Base-by-base conservation (phyloP, 2,888 invertebrate genomes). In the Tachina fera region DNA sequence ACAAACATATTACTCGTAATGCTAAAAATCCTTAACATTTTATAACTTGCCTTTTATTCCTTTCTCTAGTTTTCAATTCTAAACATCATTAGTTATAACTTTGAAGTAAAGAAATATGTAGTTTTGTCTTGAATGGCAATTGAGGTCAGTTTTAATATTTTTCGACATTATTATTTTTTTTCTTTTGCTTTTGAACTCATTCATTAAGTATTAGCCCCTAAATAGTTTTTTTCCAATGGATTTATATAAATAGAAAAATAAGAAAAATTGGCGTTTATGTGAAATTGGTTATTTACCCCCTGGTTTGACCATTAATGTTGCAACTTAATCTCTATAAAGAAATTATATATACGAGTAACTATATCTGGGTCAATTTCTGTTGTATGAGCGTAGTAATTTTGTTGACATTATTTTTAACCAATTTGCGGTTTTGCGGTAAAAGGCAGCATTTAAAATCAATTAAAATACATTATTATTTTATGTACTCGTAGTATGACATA, bases 91-190 rank as follows among this genome's bases (percentile, higher is more conserved):
- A 75, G 63, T 60, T 49, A 61, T 49, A 70, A 70, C 14, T 63
- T 75, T 47, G 41, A 56, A 68, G 56, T 31, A n/a, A n/a, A n/a
- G n/a, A n/a, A n/a, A 31, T 31, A 19, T 51, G 53, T 9, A 41
- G 41, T 65, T 49, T 43, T 70, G 10, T 43, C 41, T 65, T 70
- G 49, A 84, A 63, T 68, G 16, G 11, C 58, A 63, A 80, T 83
- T 83, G 76, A 67, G 86, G 86, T 86, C 83, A 86, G 76, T 63
- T 83, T 82, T 68, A 56, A 67, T 78, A 78, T 68, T 84, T 83
- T 76, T 75, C 60, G 51, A 75, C 53, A 76, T 80, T 80, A 76
- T 76, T 41, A 82, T 51, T 70, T 70, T 47, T 58, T 49, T 43
- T 56, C n/a, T n/a, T 65, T 13, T 67, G 22, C 14, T 60, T 14